Percentiles rank a stretch among this genome's conserved stretches.
These are phyloP conservation scores for Bombus haemorrhoidalis DNA, from an alignment of 1,140 invertebrate species.

Conservation along the genomic window DNA sequence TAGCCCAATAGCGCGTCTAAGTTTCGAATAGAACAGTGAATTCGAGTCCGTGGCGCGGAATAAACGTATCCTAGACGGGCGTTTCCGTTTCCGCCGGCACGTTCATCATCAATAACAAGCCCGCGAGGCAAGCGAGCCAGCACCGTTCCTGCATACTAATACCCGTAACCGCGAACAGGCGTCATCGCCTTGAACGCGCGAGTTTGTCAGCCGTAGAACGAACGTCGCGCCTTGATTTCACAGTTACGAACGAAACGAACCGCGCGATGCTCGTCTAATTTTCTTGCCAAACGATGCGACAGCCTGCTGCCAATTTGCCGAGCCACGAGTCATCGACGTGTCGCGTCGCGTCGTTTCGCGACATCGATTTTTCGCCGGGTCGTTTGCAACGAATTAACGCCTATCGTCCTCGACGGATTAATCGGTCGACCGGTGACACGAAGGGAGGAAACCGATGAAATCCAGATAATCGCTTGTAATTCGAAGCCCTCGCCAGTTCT, in stretches of 20 bases:
- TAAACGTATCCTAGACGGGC: constrained; percentile 35
- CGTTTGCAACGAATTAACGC: constrained; percentile 20
- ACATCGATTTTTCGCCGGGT: constrained; percentile 15
- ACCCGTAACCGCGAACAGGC: constrained; percentile 14
- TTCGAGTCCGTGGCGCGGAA: constrained; percentile 22
- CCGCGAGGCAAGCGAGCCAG: constrained; percentile 21
- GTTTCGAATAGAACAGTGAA: constrained; percentile 2
- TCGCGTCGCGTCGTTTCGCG: background rate
- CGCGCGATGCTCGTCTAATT: background rate
- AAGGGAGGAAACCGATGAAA: background rate
- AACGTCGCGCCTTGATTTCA: background rate
- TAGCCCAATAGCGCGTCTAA: background rate
- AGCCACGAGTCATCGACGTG: background rate
- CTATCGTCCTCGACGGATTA: background rate
- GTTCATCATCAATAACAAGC: constrained; percentile 52
- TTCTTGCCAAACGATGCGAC: background rate
- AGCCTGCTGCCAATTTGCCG: background rate
- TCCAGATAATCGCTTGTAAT: constrained; percentile 4
- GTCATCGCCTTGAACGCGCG: background rate
- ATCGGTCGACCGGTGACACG: background rate
- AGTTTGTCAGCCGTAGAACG: background rate
- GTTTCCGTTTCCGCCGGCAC: constrained; percentile 35
- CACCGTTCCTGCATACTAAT: constrained; percentile 42
- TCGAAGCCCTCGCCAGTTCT: background rate
- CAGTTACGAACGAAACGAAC: background rate